Base-by-base conservation (phyloP, 2,797 vertebrate species). In the Phoeniculus purpureus region DNA sequence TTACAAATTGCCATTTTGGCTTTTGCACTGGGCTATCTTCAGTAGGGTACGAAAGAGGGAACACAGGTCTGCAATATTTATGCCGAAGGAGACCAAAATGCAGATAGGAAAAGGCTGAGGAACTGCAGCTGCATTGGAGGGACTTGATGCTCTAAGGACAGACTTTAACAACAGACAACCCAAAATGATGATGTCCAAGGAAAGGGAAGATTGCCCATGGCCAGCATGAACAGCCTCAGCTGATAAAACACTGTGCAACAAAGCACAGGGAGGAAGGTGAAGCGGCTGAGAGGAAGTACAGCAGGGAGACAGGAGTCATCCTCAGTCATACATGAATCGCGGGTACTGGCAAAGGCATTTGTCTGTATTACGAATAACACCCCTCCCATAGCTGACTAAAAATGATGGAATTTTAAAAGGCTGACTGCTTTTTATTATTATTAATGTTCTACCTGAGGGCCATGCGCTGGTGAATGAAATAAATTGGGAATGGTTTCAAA, bases 301-400 rank as follows among this genome's bases (percentile, higher is more conserved):
- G 79, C 37, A 43, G 75, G 72, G 55, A 90, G 75, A 27, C 52
- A 32, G 34, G 55, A 85, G 60, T 77, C 81, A 59, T 4, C 32
- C 43, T 31, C 90, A 80, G 81, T 37, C 37, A 37, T 4, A 1
- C 59, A 29, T 82, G 75, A 95, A 70, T 65, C 94, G 87, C 72
- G 75, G 61, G 20, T 18, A 52, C 1, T n/a, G 72, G 40, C 75
- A 50, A 71, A 83, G 74, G 29, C 17, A 3, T 76, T 55, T 66
- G 27, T 71, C 90, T 86, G 55, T 12, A 1, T n/a, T 68, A 6
- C 26, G 74, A 87, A 48, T 62, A 68, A 60, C 15, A 6, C 3
- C 22, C 32, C 54, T 85, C 54, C 79, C 81, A 20, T 19, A 32
- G 73, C 59, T 83, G 80, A 71, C 52, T 76, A n/a, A 62, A 87